Percentiles rank a stretch among this genome's conserved stretches.
phyloP scores from a whole-genome alignment of 2,113 vertebrate species.

The Dunckerocampus dactyliophorus region DNA sequence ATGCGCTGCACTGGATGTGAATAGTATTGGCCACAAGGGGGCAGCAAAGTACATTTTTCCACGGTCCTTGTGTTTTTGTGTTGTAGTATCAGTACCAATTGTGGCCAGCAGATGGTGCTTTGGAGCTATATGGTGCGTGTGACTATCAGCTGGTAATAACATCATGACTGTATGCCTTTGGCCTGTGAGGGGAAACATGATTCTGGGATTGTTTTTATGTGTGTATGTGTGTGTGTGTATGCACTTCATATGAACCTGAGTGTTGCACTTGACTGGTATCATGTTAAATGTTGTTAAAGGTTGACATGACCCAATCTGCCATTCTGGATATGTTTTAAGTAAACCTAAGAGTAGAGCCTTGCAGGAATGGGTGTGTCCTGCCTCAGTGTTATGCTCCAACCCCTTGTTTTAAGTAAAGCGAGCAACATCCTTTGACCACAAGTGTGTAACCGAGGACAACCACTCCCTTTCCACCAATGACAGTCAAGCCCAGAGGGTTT shows the following conservation, averaged over 20 bases:
- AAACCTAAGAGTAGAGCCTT: too few species aligned
- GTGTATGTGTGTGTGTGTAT: background rate
- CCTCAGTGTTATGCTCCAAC: background rate
- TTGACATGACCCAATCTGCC: too few species aligned
- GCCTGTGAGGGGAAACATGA: conserved; percentile 20
- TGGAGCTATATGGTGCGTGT: background rate
- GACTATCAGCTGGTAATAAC: conserved; percentile 38
- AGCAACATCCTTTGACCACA: conserved; percentile 6
- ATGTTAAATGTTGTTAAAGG: too few species aligned
- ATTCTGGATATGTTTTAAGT: too few species aligned
- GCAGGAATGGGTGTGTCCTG: too few species aligned
- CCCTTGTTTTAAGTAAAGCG: conserved; percentile 22
- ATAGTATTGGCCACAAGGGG: conserved; percentile 23
- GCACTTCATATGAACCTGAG: background rate
- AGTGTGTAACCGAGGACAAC: conserved; percentile 27
- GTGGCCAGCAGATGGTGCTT: conserved; percentile 35
- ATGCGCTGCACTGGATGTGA: too few species aligned
- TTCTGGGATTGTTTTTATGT: conserved; percentile 3
- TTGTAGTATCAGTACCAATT: background rate
- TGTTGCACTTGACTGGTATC: too few species aligned
- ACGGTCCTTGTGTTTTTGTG: background rate
- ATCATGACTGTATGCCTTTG: conserved; percentile 17
- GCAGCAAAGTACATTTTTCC: conserved; percentile 13
- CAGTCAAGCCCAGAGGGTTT: conserved; percentile 23
- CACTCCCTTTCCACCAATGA: conserved; percentile 35